Evolutionary conservation across 2,797 vertebrate species (phyloP).

Genomic region (Pangasius larnaudii): DNA sequence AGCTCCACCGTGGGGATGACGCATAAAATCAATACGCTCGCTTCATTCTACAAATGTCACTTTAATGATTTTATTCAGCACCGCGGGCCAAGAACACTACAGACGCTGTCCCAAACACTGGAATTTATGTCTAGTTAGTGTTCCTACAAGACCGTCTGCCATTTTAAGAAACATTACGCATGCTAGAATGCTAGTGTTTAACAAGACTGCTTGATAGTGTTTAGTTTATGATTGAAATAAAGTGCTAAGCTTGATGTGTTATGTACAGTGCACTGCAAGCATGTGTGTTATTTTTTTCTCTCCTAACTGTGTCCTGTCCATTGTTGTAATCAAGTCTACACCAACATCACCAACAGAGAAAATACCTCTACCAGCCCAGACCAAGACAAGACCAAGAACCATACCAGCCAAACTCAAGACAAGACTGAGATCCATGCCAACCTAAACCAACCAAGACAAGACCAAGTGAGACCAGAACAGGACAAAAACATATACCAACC

Average conservation of each 20-base stretch:
- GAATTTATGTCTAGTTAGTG: conserved; percentile 10
- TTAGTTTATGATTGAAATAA: conserved; percentile 5
- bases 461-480: neutral
- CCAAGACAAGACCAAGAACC: neutral
- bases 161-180: neutral
- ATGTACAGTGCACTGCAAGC: neutral
- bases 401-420: neutral
- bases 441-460: neutral
- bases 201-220: neutral
- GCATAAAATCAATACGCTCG: conserved; percentile 27
- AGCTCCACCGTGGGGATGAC: conserved; percentile 5
- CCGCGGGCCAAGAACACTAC: conserved; percentile 4
- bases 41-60: conserved; percentile 31
- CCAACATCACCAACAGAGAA: neutral
- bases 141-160: conserved; percentile 6
- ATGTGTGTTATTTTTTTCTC: neutral
- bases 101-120: neutral
- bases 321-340: neutral
- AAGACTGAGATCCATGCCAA: neutral
- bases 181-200: neutral
- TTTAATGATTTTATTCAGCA: conserved; percentile 34
- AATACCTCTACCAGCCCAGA: neutral
- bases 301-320: neutral
- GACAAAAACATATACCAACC: neutral
- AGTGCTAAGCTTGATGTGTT: neutral